Percentiles rank a stretch among this genome's conserved stretches.
Conservation (phyloP, 2,113 vertebrate species). For the Pollachius pollachius region DNA sequence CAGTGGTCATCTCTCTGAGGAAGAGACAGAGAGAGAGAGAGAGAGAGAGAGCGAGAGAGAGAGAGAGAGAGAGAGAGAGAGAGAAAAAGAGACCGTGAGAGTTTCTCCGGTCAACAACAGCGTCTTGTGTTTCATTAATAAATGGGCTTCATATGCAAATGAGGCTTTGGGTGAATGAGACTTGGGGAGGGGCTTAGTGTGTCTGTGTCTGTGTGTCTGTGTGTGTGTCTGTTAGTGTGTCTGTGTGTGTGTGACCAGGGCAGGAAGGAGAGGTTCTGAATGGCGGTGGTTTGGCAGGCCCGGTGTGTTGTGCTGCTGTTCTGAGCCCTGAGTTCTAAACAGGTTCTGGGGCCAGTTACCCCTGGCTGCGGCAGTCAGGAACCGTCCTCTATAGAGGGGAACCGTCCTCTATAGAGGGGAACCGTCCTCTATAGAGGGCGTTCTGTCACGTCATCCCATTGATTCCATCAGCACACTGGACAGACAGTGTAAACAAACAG, state of each 20-base stretch:
- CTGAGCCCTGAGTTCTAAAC: not conserved
- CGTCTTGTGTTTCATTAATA: not conserved
- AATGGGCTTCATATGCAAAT: not conserved
- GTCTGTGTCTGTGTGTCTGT: not conserved
- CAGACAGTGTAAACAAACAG: too few relatives aligned
- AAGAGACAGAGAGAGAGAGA: not conserved
- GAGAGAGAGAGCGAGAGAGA: not conserved
- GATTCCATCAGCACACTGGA: not conserved
- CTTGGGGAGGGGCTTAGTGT: not conserved
- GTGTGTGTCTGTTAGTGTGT: not conserved
- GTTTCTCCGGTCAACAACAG: not conserved
- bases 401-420: not conserved
- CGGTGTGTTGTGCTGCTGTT: not conserved
- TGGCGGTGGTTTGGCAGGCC: too few relatives aligned
- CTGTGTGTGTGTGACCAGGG: not conserved
- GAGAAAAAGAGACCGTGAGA: conserved; percentile 24
- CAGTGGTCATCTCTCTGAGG: too few relatives aligned
- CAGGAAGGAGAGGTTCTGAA: too few relatives aligned
- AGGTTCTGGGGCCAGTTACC: not conserved
- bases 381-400: not conserved
- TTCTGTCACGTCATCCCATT: not conserved
- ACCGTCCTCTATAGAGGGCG: not conserved
- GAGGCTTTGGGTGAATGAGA: not conserved
- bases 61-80: not conserved
- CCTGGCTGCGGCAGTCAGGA: not conserved